Evolutionary conservation across 2,113 vertebrate species (phyloP), one percentile per base, ranked within the genome.

Genomic region (Laterallus jamaicensis): DNA sequence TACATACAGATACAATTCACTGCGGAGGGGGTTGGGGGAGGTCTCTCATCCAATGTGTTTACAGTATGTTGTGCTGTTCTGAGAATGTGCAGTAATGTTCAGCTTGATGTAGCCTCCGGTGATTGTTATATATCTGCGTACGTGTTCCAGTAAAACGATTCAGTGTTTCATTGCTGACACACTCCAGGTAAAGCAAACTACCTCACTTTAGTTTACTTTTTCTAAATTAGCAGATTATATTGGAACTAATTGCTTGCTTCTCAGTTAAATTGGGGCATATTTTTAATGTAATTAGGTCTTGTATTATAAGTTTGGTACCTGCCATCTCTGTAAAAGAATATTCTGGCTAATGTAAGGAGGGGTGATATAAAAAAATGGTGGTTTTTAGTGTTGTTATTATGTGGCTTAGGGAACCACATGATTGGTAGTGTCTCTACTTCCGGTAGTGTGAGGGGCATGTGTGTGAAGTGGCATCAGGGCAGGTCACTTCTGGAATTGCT

Each of bases 11-110:
- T 86, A 32, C 3, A 56, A 19, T 78, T 82, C 39, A 11, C 2
- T 68, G 37, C 1, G 2, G 16, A 3, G 2, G 44, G 44, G 42
- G 42, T 7, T 42, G 42, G 42, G 42, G 42, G 42, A n/a, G 16
- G 2, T 24, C 6, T 63, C 7, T 55, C 1, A 0, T 52, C 21
- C 31, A 16, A 26, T 4, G 39, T 62, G 22, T 63, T 76, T 59
- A 55, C 37, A 71, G 14, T 54, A 7, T 7, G 2, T 62, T 85
- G 31, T 86, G 15, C 29, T 29, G 28, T 82, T 93, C 31, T 37
- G 80, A 82, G 92, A 73, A 80, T 54, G 10, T 73, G 15, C 54
- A 58, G 5, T 39, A 22, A 18, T 9, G 5, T 88, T 92, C 54
- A 86, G 76, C 14, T 44, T 55, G 11, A 3, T 62, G 32, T 52